phyloP scores from a whole-genome alignment of 2,113 vertebrate species.

The Hucho hucho region DNA sequence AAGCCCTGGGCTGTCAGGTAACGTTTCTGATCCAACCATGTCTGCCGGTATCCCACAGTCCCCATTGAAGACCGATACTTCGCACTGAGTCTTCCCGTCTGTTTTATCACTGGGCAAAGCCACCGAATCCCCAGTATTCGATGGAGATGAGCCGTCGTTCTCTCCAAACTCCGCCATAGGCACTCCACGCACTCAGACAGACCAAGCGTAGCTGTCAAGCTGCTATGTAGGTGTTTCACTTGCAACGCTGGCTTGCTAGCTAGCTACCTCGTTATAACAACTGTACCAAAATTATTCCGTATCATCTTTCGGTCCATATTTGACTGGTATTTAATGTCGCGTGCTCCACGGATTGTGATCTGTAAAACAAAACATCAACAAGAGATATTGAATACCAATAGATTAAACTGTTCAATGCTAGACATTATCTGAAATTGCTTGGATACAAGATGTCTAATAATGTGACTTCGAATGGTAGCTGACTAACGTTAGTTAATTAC shows the following conservation, averaged over 20 bases:
- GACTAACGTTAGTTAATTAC: too few species aligned
- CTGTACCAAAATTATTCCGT: constrained; percentile 27
- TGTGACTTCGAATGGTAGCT: too few species aligned
- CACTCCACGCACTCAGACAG: constrained; percentile 44
- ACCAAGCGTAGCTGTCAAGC: constrained; percentile 21
- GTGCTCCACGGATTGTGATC: constrained; percentile 39
- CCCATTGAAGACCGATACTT: constrained; percentile 81
- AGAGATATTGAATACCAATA: not conserved
- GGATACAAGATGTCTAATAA: too few species aligned
- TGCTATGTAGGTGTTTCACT: constrained; percentile 29
- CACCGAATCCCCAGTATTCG: constrained; percentile 47
- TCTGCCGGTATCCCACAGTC: constrained; percentile 79
- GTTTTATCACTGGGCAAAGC: constrained; percentile 58
- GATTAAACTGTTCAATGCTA: not conserved
- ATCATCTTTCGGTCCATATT: constrained; percentile 36
- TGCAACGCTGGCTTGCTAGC: constrained; percentile 7
- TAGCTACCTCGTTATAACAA: constrained; percentile 24
- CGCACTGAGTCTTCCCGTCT: constrained; percentile 74
- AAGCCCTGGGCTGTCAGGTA: constrained; percentile 71
- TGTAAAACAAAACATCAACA: constrained; percentile 26
- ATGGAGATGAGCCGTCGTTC: constrained; percentile 60
- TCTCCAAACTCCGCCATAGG: constrained; percentile 77
- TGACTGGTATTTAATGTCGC: constrained; percentile 26
- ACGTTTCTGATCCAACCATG: constrained; percentile 59
- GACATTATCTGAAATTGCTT: too few species aligned